These are phyloP conservation scores for Dryobotodes eremita DNA, from an alignment of 2,888 invertebrate species.

Conservation along the genomic window DNA sequence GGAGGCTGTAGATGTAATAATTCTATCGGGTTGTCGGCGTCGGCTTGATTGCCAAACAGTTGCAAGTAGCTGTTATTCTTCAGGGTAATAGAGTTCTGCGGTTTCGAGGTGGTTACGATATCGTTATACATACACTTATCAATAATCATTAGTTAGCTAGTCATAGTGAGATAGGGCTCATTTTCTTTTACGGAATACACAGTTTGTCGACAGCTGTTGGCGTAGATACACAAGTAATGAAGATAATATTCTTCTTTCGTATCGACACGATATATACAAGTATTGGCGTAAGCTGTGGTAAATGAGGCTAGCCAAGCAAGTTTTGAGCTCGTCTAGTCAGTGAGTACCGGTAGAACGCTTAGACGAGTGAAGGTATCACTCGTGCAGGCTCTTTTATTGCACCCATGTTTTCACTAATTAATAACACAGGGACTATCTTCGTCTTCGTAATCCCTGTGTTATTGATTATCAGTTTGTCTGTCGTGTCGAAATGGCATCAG, in stretches of 20 bases:
- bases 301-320: neutral
- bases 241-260: neutral
- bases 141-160: slow-evolving; percentile 28
- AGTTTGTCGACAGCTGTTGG: neutral
- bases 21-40: neutral
- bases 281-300: neutral
- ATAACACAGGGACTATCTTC: neutral
- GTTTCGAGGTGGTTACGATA: slow-evolving; percentile 30
- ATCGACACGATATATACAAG: neutral
- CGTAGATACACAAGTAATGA: neutral
- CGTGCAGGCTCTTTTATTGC: neutral
- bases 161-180: slow-evolving; percentile 1
- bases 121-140: slow-evolving; percentile 14
- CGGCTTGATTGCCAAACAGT: slow-evolving; percentile 36
- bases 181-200: slow-evolving; percentile 3
- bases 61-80: slow-evolving; percentile 7
- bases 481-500: neutral
- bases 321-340: neutral
- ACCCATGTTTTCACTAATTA: neutral
- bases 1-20: slow-evolving; percentile 1
- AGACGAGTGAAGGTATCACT: neutral
- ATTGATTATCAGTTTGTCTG: neutral
- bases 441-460: neutral
- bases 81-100: slow-evolving; percentile 51
- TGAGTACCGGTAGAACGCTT: neutral